Base-by-base conservation (phyloP, 2,113 vertebrate genomes). In the Ciconia boyciana region DNA sequence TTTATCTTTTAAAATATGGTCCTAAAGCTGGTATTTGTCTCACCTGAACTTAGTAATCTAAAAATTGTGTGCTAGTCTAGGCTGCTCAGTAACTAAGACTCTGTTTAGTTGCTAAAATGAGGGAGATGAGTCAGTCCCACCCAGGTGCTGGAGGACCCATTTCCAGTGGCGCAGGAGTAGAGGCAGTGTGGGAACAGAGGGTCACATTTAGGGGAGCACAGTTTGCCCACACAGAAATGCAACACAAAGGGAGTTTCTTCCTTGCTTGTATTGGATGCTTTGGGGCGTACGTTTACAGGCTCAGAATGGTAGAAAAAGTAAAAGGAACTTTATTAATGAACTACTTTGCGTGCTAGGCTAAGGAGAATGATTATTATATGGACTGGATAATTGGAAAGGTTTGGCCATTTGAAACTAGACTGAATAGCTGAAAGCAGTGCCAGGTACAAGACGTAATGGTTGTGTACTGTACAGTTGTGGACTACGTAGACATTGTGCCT, bases 401-500 rank as follows among this genome's bases (percentile, higher is more conserved):
- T 94, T 74, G 60, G n/a, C 7, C 60, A n/a, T 62, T 83, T 68
- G 16, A 55, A 84, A 74, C 4, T 9, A 39, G 84, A 21, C 16
- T 22, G 41, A 70, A 28, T 2, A 69, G 29, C 32, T 90, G 60
- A 69, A 77, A 72, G 16, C 14, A 31, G 25, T 11, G 39, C 21
- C 3, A 2, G 31, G 16, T 61, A 22, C 21, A 7, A 34, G 62
- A 28, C 7, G 1, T 9, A 14, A 7, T 2, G 25, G 34, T 13
- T 16, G 17, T 12, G 7, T 11, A 12, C 41, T 46, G 13, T 16
- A 3, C 16, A 13, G 41, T 3, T 16, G 21, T 28, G 39, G 39
- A n/a, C 20, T 43, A 2, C 2, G 14, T 26, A 74, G 52, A 7
- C 14, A 7, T 66, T 10, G 52, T 60, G 44, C 13, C 39, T 31